Evolutionary conservation across 2,113 vertebrate species (phyloP).

Genomic region (Eretmochelys imbricata): DNA sequence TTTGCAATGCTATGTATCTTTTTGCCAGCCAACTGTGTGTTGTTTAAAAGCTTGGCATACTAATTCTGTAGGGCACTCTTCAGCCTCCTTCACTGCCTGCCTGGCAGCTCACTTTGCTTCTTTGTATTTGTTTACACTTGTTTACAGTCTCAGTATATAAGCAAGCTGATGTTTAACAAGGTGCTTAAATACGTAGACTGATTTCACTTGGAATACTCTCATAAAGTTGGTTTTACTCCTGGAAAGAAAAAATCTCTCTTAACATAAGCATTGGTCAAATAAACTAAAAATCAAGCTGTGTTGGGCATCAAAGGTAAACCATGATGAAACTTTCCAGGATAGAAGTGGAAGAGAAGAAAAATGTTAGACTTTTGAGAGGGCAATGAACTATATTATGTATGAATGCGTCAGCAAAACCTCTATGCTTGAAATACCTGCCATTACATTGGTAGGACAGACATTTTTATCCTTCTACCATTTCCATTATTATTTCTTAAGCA

Average conservation of each 20-base stretch:
- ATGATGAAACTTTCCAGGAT: background rate
- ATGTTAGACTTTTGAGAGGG: background rate
- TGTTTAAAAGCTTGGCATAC: too few species aligned
- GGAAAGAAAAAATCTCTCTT: background rate
- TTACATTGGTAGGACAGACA: constrained; percentile 27
- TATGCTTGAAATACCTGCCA: constrained; percentile 8
- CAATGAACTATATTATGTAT: constrained; percentile 11
- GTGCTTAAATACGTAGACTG: accelerated
- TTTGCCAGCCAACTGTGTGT: too few species aligned
- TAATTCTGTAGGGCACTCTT: too few species aligned
- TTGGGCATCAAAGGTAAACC: background rate
- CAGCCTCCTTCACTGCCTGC: too few species aligned
- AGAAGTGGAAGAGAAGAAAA: constrained; percentile 4
- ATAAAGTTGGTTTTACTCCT: background rate
- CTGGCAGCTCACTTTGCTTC: too few species aligned
- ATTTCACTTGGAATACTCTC: background rate
- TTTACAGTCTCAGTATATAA: too few species aligned
- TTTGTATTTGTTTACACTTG: too few species aligned
- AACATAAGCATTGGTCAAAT: background rate
- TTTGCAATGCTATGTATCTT: too few species aligned
- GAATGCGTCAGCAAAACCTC: background rate
- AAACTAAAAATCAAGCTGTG: background rate
- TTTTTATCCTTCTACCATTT: constrained; percentile 30
- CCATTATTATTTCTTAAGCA: constrained; percentile 33
- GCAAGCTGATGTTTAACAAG: background rate